phyloP scores from a whole-genome alignment of 2,888 invertebrate genomes.

The Drosophila atripex region DNA sequence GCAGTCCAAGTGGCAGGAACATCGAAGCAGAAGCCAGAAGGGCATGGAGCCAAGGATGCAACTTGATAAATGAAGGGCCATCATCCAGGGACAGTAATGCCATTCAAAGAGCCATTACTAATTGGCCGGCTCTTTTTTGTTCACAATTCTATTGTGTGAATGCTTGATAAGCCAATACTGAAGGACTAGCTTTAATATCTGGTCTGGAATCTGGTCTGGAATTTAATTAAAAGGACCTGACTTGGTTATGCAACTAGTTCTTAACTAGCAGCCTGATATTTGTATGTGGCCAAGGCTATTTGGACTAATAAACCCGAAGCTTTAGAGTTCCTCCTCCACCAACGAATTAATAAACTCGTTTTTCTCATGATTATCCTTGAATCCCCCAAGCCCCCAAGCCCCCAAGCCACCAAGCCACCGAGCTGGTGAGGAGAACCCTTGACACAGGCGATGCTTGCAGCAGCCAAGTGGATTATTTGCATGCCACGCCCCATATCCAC shows the following conservation, averaged over 20 bases:
- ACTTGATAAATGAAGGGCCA: constrained; percentile 43
- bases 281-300: neutral
- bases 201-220: too few species aligned
- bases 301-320: constrained; percentile 5
- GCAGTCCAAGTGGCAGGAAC: constrained; percentile 15
- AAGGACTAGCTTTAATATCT: neutral
- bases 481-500: constrained; percentile 11
- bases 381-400: neutral
- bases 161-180: neutral
- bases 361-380: constrained; percentile 15
- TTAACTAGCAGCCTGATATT: neutral
- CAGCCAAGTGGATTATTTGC: constrained; percentile 43
- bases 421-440: constrained; percentile 18
- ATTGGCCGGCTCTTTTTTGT: constrained; percentile 22
- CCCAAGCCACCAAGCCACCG: neutral
- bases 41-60: constrained; percentile 30
- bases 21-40: constrained; percentile 1
- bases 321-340: neutral
- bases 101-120: constrained; percentile 25
- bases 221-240: neutral
- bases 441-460: constrained; percentile 36
- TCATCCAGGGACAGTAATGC: constrained; percentile 11
- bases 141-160: too few species aligned
- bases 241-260: neutral
- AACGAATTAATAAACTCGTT: constrained; percentile 18